phyloP scores from a whole-genome alignment of 1,140 invertebrate genomes.

The Aphelenchoides besseyi region DNA sequence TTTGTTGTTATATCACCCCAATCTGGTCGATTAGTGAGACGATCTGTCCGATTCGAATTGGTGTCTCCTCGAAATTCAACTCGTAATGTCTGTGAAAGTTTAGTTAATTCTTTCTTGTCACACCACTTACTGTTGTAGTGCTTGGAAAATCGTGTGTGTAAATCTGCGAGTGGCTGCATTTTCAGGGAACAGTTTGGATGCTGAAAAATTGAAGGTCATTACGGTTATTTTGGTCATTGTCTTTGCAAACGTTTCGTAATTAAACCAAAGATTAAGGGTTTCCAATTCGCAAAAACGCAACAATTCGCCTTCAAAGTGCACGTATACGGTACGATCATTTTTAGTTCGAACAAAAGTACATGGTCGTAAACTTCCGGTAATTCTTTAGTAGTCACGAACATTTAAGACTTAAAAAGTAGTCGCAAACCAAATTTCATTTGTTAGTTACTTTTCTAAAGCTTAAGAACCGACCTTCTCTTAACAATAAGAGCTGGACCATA shows the following conservation, averaged over 20 bases:
- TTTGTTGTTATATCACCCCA: background rate
- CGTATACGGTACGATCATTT: no score
- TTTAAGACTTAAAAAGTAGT: no score
- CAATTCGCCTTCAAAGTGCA: background rate
- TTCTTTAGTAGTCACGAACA: no score
- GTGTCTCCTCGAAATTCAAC: slow-evolving; percentile 5
- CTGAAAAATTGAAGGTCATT: slow-evolving; percentile 8
- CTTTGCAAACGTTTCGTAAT: background rate
- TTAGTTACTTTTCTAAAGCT: background rate
- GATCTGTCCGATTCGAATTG: background rate
- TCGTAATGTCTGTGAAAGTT: slow-evolving; percentile 1
- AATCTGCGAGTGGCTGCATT: background rate
- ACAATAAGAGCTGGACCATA: background rate
- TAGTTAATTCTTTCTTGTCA: no score
- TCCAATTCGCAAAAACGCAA: background rate
- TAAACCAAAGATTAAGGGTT: background rate
- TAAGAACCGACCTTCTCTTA: background rate
- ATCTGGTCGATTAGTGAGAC: background rate
- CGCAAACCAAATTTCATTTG: no score
- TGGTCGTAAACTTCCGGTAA: no score
- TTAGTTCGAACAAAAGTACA: no score
- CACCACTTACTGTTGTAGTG: no score
- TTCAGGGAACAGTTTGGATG: slow-evolving; percentile 2
- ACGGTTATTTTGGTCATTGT: background rate
- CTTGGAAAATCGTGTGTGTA: slow-evolving; percentile 5